Conservation (phyloP, 2,888 invertebrate species). For the Acronicta alni region DNA sequence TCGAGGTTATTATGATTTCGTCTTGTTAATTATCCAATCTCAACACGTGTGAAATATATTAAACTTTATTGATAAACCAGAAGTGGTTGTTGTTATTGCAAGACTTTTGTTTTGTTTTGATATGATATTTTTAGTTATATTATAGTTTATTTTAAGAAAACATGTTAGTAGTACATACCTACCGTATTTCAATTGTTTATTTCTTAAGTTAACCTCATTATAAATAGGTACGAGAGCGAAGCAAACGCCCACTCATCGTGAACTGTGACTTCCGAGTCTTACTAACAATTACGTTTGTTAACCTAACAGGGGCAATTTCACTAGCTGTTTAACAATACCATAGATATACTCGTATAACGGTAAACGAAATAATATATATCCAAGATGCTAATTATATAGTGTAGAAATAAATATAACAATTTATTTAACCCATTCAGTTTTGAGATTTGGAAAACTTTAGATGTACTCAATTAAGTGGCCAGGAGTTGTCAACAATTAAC, state of each 20-base stretch:
- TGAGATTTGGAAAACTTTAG: too few species aligned
- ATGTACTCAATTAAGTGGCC: too few species aligned
- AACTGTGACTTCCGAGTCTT: constrained; percentile 22
- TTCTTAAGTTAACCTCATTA: constrained; percentile 19
- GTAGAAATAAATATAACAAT: too few species aligned
- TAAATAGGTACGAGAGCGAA: constrained; percentile 9
- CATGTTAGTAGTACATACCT: constrained; percentile 1
- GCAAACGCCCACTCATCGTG: constrained; percentile 20
- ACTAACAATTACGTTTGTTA: constrained; percentile 31
- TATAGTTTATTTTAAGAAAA: constrained; percentile 7
- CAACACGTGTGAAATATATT: constrained; percentile 9
- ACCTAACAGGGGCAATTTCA: constrained; percentile 32
- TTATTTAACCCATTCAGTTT: too few species aligned
- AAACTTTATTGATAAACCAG: constrained; percentile 5
- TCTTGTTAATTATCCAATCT: constrained; percentile 39
- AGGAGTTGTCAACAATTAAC: too few species aligned
- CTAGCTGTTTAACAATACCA: constrained; percentile 28
- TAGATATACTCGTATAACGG: constrained; percentile 8
- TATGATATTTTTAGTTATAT: neutral
- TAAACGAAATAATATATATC: constrained; percentile 1
- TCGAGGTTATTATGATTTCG: constrained; percentile 31
- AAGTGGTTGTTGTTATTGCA: constrained; percentile 1
- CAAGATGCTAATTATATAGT: neutral
- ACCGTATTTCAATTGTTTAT: neutral
- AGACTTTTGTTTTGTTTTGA: neutral